Evolutionary conservation across 1,140 invertebrate genomes (phyloP), one percentile per base, ranked within the genome.

Genomic region (Triops cancriformis): DNA sequence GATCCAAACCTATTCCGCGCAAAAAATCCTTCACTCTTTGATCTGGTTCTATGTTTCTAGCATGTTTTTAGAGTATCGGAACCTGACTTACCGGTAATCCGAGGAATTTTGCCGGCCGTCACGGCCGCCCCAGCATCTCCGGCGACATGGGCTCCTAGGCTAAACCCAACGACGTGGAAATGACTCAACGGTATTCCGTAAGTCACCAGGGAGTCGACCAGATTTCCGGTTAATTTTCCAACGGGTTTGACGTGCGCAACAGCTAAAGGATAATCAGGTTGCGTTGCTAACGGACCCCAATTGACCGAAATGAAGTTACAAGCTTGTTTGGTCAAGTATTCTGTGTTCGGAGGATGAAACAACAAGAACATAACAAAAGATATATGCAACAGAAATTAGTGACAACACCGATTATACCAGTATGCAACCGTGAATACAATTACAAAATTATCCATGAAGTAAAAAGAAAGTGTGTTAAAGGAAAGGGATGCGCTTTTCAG

Each of bases 1-100:
- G 87, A 82, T 89, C 88, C 37, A 89, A 79, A 76, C 87, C 88
- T 87, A 84, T 83, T n/a, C n/a, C n/a, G 28, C 64, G 18, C 12
- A 76, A 26, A 72, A 26, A 1, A 26, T 26, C 37, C 42, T 37
- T 23, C n/a, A 37, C 31, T 37, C 31, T n/a, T n/a, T n/a, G n/a
- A n/a, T n/a, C n/a, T n/a, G n/a, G n/a, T n/a, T n/a, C n/a, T n/a
- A n/a, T n/a, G n/a, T n/a, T n/a, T n/a, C n/a, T n/a, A n/a, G n/a
- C n/a, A n/a, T n/a, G n/a, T 37, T 37, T 37, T 37, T 2, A 37
- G 37, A n/a, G n/a, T n/a, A n/a, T n/a, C n/a, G n/a, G n/a, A n/a
- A 27, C 51, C 37, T 26, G 72, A 28, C 14, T 37, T 77, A 81
- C 80, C 79, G 11, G 79, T 79, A 26, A 80, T 73, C 28, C 79